Base-by-base conservation (phyloP, 1,140 invertebrate species). In the Drusus annulatus region DNA sequence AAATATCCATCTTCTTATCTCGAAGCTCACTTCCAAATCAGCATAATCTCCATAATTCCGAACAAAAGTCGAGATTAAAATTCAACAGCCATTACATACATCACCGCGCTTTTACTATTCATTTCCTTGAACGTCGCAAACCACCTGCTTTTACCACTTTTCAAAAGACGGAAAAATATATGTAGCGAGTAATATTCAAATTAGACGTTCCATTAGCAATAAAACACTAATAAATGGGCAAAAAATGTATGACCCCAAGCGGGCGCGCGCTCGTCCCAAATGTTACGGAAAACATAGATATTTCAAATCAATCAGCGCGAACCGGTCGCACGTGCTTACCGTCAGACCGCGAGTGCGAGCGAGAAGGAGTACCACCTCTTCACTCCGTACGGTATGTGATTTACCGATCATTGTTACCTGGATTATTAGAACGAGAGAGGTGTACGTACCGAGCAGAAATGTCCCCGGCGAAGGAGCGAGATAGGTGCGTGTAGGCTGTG, bases 331-430 rank as follows among this genome's bases (percentile, higher is more conserved):
- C 76, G 76, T 78, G 76, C 76, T 78, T 68, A 69, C 50, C 21
- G 63, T 19, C 15, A 58, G n/a, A 56, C 17, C 19, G 50, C 50
- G 52, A 19, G 58, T 31, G 3, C 17, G 25, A 69, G 36, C 15
- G 31, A 68, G 76, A 45, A 16, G 76, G 60, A 21, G 60, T 17
- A 77, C 19, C 51, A 17, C 25, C 51, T 68, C 60, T 68, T 78
- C 51, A 56, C 65, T 68, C 62, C 76, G 63, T 62, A 78, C 62
- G 50, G 76, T 68, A 78, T 69, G 76, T 78, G 76, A 78, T 68
- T 78, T 78, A 78, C 76, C 76, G 76, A 78, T 78, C 62, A 78
- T 78, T 65, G 76, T 78, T 68, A 77, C 76, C 62, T 54, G 45
- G 31, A 54, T 68, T 68, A 17, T 36, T 68, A 68, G 76, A 78